Conservation (phyloP, 2,113 vertebrate species). For the Ahaetulla prasina region DNA sequence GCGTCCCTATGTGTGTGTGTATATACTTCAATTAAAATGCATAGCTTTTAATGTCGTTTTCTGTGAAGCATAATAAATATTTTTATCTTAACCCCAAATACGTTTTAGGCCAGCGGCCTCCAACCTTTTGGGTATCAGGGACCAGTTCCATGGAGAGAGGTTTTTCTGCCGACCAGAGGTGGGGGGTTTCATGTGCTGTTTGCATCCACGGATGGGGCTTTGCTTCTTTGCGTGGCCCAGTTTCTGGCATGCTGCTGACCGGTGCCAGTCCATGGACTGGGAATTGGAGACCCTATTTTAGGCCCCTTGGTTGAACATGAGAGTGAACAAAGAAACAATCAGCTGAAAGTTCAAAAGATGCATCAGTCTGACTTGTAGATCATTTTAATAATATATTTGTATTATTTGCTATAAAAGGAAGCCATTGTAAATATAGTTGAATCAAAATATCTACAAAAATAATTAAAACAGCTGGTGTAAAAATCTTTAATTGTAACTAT, state of each 20-base stretch:
- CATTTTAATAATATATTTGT: slow-evolving; percentile 9
- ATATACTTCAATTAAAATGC: slow-evolving; percentile 27
- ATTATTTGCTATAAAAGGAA: slow-evolving; percentile 23
- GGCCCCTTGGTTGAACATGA: slow-evolving; percentile 4
- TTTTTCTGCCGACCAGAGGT: not conserved
- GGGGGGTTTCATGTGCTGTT: not conserved
- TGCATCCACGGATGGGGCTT: not conserved
- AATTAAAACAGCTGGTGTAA: slow-evolving; percentile 9
- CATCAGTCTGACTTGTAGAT: slow-evolving; percentile 13
- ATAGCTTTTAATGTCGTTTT: slow-evolving; percentile 28
- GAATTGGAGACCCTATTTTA: slow-evolving; percentile 3
- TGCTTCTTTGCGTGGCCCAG: not conserved
- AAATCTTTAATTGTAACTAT: slow-evolving; percentile 20
- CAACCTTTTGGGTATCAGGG: not conserved
- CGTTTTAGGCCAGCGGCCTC: slow-evolving; percentile 12
- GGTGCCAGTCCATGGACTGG: no score
- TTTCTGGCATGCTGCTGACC: not conserved
- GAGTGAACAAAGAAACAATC: slow-evolving; percentile 5
- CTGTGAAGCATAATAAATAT: slow-evolving; percentile 44
- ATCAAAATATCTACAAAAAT: slow-evolving; percentile 25
- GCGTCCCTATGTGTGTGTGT: not conserved
- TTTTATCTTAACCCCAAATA: slow-evolving; percentile 33
- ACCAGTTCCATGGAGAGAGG: not conserved
- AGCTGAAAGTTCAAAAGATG: not conserved
- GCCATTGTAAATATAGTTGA: slow-evolving; percentile 34